Evolutionary conservation across 1,140 invertebrate species (phyloP), one percentile per base, ranked within the genome.

Genomic region (Drosophila ironensis): DNA sequence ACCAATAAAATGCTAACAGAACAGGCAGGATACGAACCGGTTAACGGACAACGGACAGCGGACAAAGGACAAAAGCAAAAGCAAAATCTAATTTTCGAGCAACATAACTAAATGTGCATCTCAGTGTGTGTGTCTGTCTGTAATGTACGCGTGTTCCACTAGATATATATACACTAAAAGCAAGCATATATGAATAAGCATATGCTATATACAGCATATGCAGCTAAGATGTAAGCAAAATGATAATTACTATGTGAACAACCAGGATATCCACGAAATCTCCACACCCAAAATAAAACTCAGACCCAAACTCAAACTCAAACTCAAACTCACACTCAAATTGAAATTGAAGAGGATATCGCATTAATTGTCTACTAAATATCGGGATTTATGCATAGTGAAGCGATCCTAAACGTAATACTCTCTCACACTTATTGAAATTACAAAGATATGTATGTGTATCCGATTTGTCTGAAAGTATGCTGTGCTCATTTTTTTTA

Each of bases 21-120:
- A 24, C 1, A 9, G n/a, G n/a, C n/a, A 19, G 9, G 12, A 27
- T 16, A 8, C 7, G 11, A 25, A 5, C 7, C 33, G 14, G 11
- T 11, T 14, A 22, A 52, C 48, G 27, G 22, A 24, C 2, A 35
- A 41, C 6, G 17, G 37, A 25, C 1, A n/a, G 27, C 4, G 11
- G 28, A 28, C 0, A 24, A 28, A 57, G 22, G 4, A 67, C 27
- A 48, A 22, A 19, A 27, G 11, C 28, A 54, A 42, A 72, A n/a
- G 19, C 35, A 12, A 59, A 63, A 63, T 30, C 60, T 17, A 48
- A 28, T 40, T 68, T 63, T 69, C 67, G 50, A 80, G 56, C 74
- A 69, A 68, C n/a, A 46, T 1, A 33, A 63, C 63, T 80, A 80
- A 72, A 77, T 73, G 63, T 78, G 74, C 72, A 80, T 69, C 69